phyloP scores from a whole-genome alignment of 2,888 invertebrate genomes.

The Fragum fragum region DNA sequence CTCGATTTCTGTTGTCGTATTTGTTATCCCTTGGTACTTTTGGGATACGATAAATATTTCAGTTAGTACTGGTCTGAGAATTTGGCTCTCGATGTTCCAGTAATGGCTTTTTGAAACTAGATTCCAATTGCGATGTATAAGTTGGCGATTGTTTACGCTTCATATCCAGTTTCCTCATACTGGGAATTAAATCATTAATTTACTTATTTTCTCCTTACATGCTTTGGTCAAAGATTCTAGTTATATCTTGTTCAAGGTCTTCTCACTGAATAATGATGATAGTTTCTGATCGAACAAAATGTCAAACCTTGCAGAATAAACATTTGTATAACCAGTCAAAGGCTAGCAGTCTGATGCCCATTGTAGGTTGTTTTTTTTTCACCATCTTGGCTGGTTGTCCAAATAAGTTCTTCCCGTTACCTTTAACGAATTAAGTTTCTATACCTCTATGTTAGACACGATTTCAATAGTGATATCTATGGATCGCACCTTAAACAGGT shows the following conservation, averaged over 20 bases:
- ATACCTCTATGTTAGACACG: constrained; percentile 35
- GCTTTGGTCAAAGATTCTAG: constrained; percentile 34
- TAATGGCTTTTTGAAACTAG: constrained; percentile 2
- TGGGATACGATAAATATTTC: constrained; percentile 28
- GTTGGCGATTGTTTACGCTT: constrained; percentile 24
- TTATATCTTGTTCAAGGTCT: constrained; percentile 22
- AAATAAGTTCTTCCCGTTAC: constrained; percentile 33
- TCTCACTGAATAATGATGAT: constrained; percentile 22
- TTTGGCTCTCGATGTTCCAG: neutral
- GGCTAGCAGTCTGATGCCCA: constrained; percentile 51
- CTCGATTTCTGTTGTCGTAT: neutral
- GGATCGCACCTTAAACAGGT: constrained; percentile 42
- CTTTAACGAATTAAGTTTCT: constrained; percentile 45
- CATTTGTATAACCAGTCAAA: constrained; percentile 35
- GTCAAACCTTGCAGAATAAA: constrained; percentile 47
- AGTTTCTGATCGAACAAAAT: constrained; percentile 38
- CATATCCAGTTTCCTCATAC: constrained; percentile 21
- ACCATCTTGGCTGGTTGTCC: constrained; percentile 53
- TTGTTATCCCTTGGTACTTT: neutral
- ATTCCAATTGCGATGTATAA: neutral
- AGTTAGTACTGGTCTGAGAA: neutral
- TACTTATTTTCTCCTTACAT: constrained; percentile 56
- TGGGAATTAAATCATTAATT: constrained; percentile 41
- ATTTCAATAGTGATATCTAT: constrained; percentile 40
- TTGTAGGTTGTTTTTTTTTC: constrained; percentile 40